These are phyloP conservation scores for Apis dorsata DNA, from an alignment of 1,140 invertebrate species.

Conservation along the genomic window DNA sequence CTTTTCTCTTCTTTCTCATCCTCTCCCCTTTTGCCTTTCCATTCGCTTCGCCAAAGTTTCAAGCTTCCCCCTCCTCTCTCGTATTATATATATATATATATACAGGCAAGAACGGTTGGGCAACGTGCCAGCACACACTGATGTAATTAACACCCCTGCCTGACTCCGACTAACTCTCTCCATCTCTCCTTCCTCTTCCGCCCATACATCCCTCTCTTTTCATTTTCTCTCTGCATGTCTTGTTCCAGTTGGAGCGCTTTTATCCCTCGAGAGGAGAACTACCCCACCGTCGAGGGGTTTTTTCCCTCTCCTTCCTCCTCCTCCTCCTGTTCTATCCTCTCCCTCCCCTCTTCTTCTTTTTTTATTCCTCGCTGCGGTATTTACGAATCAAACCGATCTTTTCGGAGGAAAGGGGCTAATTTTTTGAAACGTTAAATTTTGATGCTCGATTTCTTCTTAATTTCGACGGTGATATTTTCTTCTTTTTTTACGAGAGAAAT, in stretches of 20 bases:
- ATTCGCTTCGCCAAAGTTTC: not conserved
- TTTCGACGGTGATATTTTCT: too few species aligned
- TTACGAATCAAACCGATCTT: conserved; percentile 30
- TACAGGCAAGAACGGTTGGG: conserved; percentile 39
- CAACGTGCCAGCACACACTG: conserved; percentile 69
- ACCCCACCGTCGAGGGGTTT: not conserved
- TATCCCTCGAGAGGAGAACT: not conserved
- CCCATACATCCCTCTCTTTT: too few species aligned
- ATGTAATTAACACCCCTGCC: conserved; percentile 72
- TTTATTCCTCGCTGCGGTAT: conserved; percentile 19
- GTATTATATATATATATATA: conserved; percentile 9
- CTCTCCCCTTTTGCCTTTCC: not conserved
- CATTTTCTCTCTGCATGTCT: not conserved
- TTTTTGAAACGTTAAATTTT: too few species aligned
- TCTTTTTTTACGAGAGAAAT: too few species aligned
- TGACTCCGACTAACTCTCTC: conserved; percentile 38
- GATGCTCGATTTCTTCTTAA: too few species aligned
- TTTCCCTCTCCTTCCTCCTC: not conserved
- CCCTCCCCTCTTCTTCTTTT: not conserved
- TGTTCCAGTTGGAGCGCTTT: not conserved
- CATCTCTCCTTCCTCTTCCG: not conserved
- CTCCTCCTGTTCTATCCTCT: too few species aligned
- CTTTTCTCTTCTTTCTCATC: conserved; percentile 1
- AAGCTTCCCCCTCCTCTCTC: not conserved
- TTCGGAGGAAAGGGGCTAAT: not conserved